These are phyloP conservation scores for Cataglyphis hispanica DNA, from an alignment of 1,140 invertebrate genomes.

Conservation along the genomic window DNA sequence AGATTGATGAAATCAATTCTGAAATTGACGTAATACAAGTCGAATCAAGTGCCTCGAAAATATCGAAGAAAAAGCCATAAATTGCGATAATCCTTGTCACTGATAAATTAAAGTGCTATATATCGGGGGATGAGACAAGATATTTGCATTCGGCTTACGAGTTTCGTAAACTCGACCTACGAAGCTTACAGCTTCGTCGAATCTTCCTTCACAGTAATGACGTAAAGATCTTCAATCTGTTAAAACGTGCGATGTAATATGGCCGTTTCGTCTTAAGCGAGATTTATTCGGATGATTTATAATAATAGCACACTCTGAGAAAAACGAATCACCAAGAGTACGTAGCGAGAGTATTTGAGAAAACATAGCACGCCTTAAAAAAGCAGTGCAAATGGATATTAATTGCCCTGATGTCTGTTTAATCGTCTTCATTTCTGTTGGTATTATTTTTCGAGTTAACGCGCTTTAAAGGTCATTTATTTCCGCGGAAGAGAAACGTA, in stretches of 20 bases:
- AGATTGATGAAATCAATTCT: slow-evolving; percentile 24
- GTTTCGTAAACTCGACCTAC: too few relatives aligned
- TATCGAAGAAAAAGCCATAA: neutral
- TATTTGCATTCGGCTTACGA: slow-evolving; percentile 13
- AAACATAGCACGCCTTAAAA: slow-evolving; percentile 1
- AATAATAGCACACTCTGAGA: neutral
- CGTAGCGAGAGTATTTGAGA: neutral
- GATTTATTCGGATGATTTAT: slow-evolving; percentile 13
- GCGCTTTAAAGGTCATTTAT: slow-evolving; percentile 5
- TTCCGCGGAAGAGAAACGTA: neutral
- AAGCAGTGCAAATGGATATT: slow-evolving; percentile 9
- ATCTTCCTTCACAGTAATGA: neutral
- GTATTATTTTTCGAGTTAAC: slow-evolving; percentile 22
- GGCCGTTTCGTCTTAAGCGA: neutral
- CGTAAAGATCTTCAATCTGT: slow-evolving; percentile 2
- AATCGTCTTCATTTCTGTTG: neutral
- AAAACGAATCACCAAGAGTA: slow-evolving; percentile 5
- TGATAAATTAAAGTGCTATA: slow-evolving; percentile 22
- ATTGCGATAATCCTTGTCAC: neutral
- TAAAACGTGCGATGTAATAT: neutral
- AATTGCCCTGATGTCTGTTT: neutral
- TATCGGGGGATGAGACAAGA: neutral
- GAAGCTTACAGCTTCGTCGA: neutral
- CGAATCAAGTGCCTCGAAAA: neutral
- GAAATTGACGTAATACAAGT: slow-evolving; percentile 2